Percentiles rank a stretch among this genome's conserved stretches.
Evolutionary conservation across 2,888 invertebrate genomes (phyloP).

Genomic region (Eupeodes latifasciatus): DNA sequence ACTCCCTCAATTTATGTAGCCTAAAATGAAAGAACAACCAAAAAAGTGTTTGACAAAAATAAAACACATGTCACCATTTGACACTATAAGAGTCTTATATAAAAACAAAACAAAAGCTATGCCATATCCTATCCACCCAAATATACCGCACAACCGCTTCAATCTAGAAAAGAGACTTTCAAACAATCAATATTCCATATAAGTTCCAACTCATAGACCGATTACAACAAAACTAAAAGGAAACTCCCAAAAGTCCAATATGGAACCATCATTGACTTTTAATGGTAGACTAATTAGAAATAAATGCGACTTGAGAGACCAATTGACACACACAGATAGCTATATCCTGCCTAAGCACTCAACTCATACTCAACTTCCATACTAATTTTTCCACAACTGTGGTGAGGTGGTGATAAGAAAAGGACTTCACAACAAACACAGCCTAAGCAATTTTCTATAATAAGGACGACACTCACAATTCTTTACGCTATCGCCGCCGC

Average conservation of each 20-base stretch:
- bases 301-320: conserved; percentile 52
- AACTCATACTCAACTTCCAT: background rate
- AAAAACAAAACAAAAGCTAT: conserved; percentile 7
- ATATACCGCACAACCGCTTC: background rate
- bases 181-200: conserved; percentile 27
- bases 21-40: conserved; percentile 8
- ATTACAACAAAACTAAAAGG: background rate
- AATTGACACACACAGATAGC: conserved; percentile 36
- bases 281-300: conserved; percentile 60
- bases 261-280: conserved; percentile 57
- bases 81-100: conserved; percentile 1
- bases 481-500: conserved; percentile 19
- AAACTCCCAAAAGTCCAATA: conserved; percentile 46
- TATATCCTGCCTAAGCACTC: background rate
- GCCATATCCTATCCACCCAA: background rate
- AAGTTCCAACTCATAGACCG: background rate
- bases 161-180: background rate
- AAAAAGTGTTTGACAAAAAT: conserved; percentile 14
- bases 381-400: background rate
- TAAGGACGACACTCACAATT: conserved; percentile 40
- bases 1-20: conserved; percentile 19
- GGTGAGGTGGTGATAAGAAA: background rate
- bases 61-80: conserved; percentile 40
- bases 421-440: background rate
- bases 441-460: conserved; percentile 7